Evolutionary conservation across 2,797 vertebrate species (phyloP).

Genomic region (Dicrostonyx torquatus): DNA sequence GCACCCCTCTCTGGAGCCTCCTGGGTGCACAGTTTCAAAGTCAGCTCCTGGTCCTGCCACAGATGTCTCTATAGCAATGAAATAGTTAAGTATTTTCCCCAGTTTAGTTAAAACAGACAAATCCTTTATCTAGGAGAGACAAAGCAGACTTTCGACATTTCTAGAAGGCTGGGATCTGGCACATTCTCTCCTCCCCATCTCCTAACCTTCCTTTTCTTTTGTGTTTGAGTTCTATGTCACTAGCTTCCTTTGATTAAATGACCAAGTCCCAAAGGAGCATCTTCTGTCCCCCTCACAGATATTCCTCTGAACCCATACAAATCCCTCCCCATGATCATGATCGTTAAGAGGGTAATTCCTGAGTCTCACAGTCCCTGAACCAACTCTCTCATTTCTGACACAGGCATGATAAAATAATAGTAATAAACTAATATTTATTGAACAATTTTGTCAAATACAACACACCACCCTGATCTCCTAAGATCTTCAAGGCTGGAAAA

Average conservation of each 20-base stretch:
- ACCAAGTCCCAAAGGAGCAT: background rate
- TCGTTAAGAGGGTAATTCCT: background rate
- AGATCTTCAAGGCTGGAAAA: background rate
- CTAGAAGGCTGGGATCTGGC: background rate
- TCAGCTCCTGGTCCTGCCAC: background rate
- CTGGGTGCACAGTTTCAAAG: rapidly evolving
- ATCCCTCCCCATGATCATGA: background rate
- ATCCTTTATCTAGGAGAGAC: too few relatives aligned
- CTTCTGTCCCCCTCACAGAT: background rate
- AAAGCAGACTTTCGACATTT: background rate
- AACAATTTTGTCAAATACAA: background rate
- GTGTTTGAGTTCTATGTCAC: background rate
- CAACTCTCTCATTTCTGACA: background rate
- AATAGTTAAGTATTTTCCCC: background rate
- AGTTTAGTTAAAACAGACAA: background rate
- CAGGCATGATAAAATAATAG: background rate
- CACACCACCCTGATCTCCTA: background rate
- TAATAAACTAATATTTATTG: background rate
- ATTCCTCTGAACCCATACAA: background rate
- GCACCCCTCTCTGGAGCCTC: background rate
- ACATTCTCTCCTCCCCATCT: background rate
- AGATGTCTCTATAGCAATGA: background rate
- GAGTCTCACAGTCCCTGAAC: background rate
- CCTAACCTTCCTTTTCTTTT: background rate
- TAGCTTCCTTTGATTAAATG: background rate